These are phyloP conservation scores for Upupa epops DNA, from an alignment of 2,113 vertebrate species.

Conservation along the genomic window DNA sequence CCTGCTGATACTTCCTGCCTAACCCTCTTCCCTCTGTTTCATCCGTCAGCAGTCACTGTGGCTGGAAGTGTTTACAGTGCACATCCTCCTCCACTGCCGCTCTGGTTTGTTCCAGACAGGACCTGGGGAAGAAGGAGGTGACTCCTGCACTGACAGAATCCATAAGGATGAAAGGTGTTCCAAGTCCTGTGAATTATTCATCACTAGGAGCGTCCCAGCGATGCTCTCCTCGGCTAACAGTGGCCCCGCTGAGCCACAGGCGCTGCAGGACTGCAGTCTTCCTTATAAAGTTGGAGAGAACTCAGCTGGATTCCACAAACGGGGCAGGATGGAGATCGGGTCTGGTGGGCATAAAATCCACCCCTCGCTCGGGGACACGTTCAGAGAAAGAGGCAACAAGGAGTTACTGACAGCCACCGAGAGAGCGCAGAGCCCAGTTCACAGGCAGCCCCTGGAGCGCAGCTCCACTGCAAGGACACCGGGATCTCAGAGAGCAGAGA, in stretches of 20 bases:
- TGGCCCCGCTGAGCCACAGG: neutral
- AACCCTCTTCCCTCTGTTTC: neutral
- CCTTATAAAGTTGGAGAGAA: neutral
- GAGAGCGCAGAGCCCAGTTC: neutral
- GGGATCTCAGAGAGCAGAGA: neutral
- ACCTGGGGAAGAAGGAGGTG: neutral
- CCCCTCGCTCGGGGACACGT: neutral
- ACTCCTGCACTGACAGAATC: neutral
- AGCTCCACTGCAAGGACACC: neutral
- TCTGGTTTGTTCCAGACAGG: neutral
- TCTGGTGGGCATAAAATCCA: constrained; percentile 5
- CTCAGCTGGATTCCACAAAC: neutral
- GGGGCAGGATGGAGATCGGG: neutral
- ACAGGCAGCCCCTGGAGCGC: neutral
- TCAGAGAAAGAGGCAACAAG: neutral
- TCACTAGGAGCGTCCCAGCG: neutral
- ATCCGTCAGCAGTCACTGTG: neutral
- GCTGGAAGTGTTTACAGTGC: neutral
- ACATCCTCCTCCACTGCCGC: neutral
- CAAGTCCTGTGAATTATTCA: constrained; percentile 43
- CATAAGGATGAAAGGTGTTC: constrained; percentile 11
- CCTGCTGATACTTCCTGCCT: neutral
- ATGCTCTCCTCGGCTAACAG: constrained; percentile 6
- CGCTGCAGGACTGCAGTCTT: neutral
- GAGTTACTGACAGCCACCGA: neutral